These are phyloP conservation scores for Melolontha melolontha DNA, from an alignment of 2,888 invertebrate species.

Conservation along the genomic window DNA sequence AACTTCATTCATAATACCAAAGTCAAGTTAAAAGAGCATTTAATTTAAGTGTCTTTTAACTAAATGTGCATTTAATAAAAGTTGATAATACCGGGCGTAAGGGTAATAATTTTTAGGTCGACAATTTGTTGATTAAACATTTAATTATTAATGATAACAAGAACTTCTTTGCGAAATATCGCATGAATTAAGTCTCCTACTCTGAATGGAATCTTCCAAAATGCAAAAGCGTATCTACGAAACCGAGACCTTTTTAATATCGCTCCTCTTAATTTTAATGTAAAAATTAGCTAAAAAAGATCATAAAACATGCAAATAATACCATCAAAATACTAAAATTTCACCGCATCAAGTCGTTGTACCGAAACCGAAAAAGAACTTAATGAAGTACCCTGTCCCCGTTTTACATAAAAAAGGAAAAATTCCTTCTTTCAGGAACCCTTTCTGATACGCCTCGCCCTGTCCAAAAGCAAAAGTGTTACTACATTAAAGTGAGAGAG, in stretches of 20 bases:
- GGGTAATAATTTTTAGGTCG: too few relatives aligned
- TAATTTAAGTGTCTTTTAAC: too few relatives aligned
- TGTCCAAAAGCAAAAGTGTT: slow-evolving; percentile 61
- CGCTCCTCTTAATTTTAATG: slow-evolving; percentile 31
- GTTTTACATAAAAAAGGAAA: slow-evolving; percentile 65
- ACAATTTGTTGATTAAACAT: too few relatives aligned
- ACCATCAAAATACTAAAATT: slow-evolving; percentile 51
- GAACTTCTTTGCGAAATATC: too few relatives aligned
- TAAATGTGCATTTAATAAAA: too few relatives aligned
- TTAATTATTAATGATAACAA: too few relatives aligned
- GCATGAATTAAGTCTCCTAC: too few relatives aligned
- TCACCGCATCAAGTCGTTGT: slow-evolving; percentile 50
- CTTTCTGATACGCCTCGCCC: slow-evolving; percentile 54
- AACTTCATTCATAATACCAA: too few relatives aligned
- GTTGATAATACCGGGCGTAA: too few relatives aligned
- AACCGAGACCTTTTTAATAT: slow-evolving; percentile 11
- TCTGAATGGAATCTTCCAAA: too few relatives aligned
- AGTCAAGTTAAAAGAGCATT: too few relatives aligned
- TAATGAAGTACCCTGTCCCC: slow-evolving; percentile 57
- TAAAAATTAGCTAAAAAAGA: slow-evolving; percentile 34
- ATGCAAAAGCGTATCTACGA: not conserved
- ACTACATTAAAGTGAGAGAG: slow-evolving; percentile 51
- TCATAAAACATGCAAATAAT: slow-evolving; percentile 50
- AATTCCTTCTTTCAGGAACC: slow-evolving; percentile 61
- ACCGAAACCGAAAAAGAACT: slow-evolving; percentile 52